Base-by-base conservation (phyloP, 2,113 vertebrate genomes). In the Apteryx mantelli region DNA sequence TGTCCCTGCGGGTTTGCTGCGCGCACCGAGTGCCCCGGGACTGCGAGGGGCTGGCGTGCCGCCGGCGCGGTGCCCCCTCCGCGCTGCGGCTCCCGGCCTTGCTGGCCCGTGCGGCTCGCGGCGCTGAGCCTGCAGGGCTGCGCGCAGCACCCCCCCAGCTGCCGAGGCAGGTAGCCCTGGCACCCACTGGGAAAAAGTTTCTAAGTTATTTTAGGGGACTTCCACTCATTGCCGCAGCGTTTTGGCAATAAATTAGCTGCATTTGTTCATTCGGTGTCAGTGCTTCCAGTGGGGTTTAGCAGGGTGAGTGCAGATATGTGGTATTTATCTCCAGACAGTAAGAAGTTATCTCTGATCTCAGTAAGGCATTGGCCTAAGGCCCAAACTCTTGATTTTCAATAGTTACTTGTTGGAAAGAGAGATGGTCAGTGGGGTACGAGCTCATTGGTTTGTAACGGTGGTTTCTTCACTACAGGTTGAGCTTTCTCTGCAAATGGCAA, bases 1-100 rank as follows among this genome's bases (percentile, higher is more conserved):
- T 76, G 5, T 74, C 60, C 18, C 19, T 30, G 64, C 0, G 1
- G 46, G 8, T 26, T 5, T 2, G 34, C 64, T 16, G 58, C 2
- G 64, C 64, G 32, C 24, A 3, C 16, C 3, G 82, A 19, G 1
- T 4, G 46, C 55, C 42, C 1, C 44, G 14, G 44, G 44, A 16
- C 44, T 13, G 15, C 16, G 5, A 38, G 36, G 36, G 36, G 36
- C 36, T 38, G 36, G 36, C 36, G 36, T 38, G 36, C 36, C 36
- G 36, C 36, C 7, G 36, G 36, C 36, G 36, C 36, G 36, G 25
- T 34, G 42, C 42, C 25, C 61, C 30, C 38, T 32, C 5, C 25
- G 32, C 52, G 13, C 30, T 75, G 1, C 5, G 5, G 9, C 13
- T 20, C 53, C 34, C 52, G 69, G 34, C 12, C 1, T 0, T 46